These are phyloP conservation scores for Xiphorhynchus elegans DNA, from an alignment of 2,113 vertebrate genomes.

Conservation along the genomic window DNA sequence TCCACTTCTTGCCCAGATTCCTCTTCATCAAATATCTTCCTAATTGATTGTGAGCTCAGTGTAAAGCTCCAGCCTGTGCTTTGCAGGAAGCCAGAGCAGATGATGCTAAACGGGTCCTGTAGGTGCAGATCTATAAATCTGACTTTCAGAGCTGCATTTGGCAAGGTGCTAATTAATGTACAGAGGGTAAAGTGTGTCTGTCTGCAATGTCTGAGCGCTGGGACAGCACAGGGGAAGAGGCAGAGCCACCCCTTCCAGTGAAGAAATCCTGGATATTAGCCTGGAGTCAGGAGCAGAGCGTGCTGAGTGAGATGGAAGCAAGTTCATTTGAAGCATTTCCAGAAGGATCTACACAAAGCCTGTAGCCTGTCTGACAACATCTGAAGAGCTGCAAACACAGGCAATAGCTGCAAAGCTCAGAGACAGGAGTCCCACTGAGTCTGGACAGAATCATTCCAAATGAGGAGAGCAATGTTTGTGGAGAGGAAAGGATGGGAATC, in stretches of 20 bases:
- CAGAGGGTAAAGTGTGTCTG: background rate
- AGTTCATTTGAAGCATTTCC: constrained; percentile 5
- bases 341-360: background rate
- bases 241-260: background rate
- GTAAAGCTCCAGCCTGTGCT: background rate
- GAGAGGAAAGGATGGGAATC: constrained; percentile 38
- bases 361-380: background rate
- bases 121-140: background rate
- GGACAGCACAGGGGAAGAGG: background rate
- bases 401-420: background rate
- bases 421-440: constrained; percentile 12
- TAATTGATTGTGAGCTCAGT: background rate
- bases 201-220: background rate
- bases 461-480: background rate
- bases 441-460: background rate
- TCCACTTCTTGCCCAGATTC: background rate
- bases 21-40: background rate
- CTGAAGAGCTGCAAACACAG: background rate
- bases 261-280: background rate
- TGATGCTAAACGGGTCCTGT: background rate
- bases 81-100: background rate
- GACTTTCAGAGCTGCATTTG: background rate
- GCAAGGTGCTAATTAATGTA: background rate
- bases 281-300: background rate
- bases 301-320: background rate